Base-by-base conservation (phyloP, 2,797 vertebrate genomes). In the Sardinella longiceps region DNA sequence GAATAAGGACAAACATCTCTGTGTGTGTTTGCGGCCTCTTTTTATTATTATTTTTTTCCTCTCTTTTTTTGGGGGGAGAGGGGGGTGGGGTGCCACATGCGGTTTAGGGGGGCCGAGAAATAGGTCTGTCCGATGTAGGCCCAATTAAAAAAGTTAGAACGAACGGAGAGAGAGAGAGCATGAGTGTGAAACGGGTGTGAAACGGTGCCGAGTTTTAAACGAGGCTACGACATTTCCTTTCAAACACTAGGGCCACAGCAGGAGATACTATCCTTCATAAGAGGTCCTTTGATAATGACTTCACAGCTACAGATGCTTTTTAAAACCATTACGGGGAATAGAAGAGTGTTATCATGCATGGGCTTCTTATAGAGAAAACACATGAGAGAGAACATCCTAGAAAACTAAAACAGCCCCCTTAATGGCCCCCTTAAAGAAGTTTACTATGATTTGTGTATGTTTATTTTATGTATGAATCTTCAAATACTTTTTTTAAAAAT, bases 71-170 rank as follows among this genome's bases (percentile, higher is more conserved):
- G n/a, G n/a, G n/a, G n/a, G n/a, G n/a, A n/a, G n/a, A n/a, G n/a
- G n/a, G n/a, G n/a, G n/a, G 84, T 87, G 83, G 80, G 80, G 81
- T 80, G 39, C 82, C 85, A 88, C 86, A 88, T 85, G 85, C 83
- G 84, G 5, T n/a, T 56, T 83, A 87, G 82, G 83, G 87, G 82
- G 74, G 28, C 25, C 60, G 15, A 60, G 94, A 96, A 95, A 90
- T 95, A 94, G 94, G 94, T 93, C 94, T 95, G 94, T 95, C 93
- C 94, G 94, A 91, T 92, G 94, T 92, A 96, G 93, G 94, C 94
- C 95, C 95, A 94, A 95, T 95, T 96, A 95, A 95, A 95, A 95
- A 95, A 95, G 92, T 91, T 92, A 95, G 94, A 94, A 95, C 95
- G 93, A 95, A 95, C 94, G 94, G 93, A 94, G 91, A 94, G 92